Base-by-base conservation (phyloP, 2,888 invertebrate species). In the Phorcus lineatus region DNA sequence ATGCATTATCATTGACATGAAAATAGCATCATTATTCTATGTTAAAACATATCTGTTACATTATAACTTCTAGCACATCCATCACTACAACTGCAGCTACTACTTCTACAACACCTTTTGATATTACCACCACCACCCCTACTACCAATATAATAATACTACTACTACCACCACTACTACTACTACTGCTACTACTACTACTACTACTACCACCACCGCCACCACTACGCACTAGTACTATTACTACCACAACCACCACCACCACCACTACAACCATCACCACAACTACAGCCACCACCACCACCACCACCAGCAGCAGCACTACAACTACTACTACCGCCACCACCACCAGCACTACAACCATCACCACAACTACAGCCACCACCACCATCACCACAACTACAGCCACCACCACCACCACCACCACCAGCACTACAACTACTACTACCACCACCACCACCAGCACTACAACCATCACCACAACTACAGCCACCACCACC, bases 391-490 rank as follows among this genome's bases (percentile, higher is more conserved):
- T 19, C 31, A 67, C 67, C 3, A 24, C 67, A 2, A 22, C 67
- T 67, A 67, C 67, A 3, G 13, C n/a, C 3, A 67, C 67, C 24
- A 19, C 31, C 6, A 28, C 31, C 4, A 24, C 31, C 2, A 28
- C 36, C 7, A 36, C 36, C 2, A 36, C 36, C 2, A 36, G 4
- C 2, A 36, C 36, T 36, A 28, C 67, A n/a, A 28, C 67, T 67
- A 17, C 67, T 67, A 75, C 75, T 47, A 75, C 52, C 47, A 75
- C 75, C 22, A 75, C 47, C 22, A 75, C 75, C 3, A 75, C 75
- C 22, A 75, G 1, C 47, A 52, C 75, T 75, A 47, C 75, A 13
- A 75, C 75, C 22, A 47, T 1, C 22, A 75, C 75, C 3, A 75
- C 75, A 0, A 47, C 75, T 47, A 75, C 75, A n/a, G 47, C n/a